Conservation (phyloP, 2,113 vertebrate genomes). For the Picathartes gymnocephalus region DNA sequence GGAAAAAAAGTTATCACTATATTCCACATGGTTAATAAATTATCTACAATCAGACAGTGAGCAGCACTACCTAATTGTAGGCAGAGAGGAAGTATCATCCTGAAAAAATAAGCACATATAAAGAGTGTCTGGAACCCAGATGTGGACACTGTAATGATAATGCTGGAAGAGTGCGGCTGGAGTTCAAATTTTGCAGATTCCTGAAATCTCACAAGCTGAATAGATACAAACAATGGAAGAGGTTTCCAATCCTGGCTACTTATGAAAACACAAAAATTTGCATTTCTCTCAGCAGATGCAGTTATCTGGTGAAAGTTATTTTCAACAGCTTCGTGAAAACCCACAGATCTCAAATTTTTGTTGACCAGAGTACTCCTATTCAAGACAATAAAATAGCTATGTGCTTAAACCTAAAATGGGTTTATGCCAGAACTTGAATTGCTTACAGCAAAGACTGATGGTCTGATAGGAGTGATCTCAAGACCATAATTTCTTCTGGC, state of each 20-base stretch:
- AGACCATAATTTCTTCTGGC: neutral
- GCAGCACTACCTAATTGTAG: neutral
- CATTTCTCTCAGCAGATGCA: neutral
- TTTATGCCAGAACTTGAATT: neutral
- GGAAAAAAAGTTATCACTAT: neutral
- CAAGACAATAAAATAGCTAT: neutral
- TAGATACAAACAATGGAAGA: neutral
- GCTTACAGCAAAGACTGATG: neutral
- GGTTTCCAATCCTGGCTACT: neutral
- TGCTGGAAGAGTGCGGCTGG: neutral
- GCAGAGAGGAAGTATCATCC: neutral
- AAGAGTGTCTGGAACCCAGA: slow-evolving; percentile 61
- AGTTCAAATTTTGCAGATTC: slow-evolving; percentile 32
- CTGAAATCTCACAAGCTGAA: slow-evolving; percentile 25
- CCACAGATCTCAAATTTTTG: neutral
- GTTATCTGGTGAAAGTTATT: neutral
- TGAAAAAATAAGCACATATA: neutral
- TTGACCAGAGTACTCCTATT: neutral
- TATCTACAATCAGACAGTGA: neutral
- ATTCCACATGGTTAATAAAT: neutral
- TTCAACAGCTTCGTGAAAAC: neutral
- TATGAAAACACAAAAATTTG: neutral
- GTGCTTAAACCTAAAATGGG: neutral
- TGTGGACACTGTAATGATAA: slow-evolving; percentile 34
- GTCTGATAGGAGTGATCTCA: neutral